Evolutionary conservation across 2,888 invertebrate genomes (phyloP), one percentile per base, ranked within the genome.

Genomic region (Andrena bucephala): DNA sequence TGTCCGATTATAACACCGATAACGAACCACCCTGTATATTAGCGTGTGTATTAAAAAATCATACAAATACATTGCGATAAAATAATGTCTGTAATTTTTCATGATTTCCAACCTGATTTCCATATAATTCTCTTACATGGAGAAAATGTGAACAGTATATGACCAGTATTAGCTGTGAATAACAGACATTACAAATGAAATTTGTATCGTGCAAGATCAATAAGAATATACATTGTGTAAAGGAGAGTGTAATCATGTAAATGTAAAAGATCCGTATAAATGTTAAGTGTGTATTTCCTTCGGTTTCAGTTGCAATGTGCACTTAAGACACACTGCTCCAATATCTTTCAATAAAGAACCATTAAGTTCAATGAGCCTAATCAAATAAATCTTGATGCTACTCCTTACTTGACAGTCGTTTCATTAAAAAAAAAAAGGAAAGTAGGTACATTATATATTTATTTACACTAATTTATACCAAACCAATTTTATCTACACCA

Each of bases 31-130:
- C 42, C 42, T 16, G 42, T 16, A 16, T 42, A 5, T 42, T 84
- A 88, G 87, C 85, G 83, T 86, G 85, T 88, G 88, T 84, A 80
- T 74, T 85, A 85, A 69, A 86, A 81, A 80, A 84, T 75, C 63
- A 78, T 71, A 84, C 80, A 85, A 87, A 88, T 74, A 87, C 85
- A 89, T 85, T 84, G 86, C 84, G 86, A 88, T 85, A 89, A 88
- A 89, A 89, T 89, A 89, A 84, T 24, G 24, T 57, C 24, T 57
- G 86, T 85, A 89, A 90, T 81, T 89, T 83, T 88, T 89, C 83
- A 86, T 90, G 89, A 84, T 87, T 85, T 90, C 93, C 92, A 93
- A 93, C 93, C 93, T 93, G 93, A 90, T 85, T 90, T 92, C 92
- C 92, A 91, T 89, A 90, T 87, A 91, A 90, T 90, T 92, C 91